Percentiles rank a stretch among this genome's conserved stretches.
These are phyloP conservation scores for Microctenopoma steveboyesi DNA, from an alignment of 2,797 vertebrate species.

Conservation along the genomic window DNA sequence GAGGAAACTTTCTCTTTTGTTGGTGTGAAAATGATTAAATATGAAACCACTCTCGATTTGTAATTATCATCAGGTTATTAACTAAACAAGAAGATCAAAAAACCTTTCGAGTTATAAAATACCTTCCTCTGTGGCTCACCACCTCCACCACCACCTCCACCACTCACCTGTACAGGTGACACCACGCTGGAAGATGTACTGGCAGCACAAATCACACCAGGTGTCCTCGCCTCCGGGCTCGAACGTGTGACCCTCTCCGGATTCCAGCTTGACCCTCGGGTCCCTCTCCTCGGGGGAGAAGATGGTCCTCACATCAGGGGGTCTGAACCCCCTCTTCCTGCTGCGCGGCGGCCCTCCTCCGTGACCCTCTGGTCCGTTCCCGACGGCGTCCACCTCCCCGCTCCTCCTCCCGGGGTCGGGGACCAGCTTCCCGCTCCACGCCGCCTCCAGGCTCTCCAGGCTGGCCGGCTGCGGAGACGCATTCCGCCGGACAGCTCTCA, in stretches of 20 bases:
- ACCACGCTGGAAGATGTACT: constrained; percentile 71
- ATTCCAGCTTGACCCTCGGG: constrained; percentile 78
- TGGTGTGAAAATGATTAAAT: background rate
- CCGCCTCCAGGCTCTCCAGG: constrained; percentile 67
- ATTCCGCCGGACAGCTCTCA: constrained; percentile 59
- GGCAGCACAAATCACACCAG: constrained; percentile 84
- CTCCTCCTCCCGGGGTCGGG: constrained; percentile 19
- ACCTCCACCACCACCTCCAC: too few species aligned
- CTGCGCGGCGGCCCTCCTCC: constrained; percentile 55
- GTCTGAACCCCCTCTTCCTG: constrained; percentile 77
- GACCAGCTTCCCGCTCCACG: constrained; percentile 39
- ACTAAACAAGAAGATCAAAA: too few species aligned
- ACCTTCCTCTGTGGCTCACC: background rate
- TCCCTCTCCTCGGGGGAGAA: constrained; percentile 75
- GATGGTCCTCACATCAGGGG: constrained; percentile 85
- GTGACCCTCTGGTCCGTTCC: constrained; percentile 20
- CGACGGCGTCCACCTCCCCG: constrained; percentile 10
- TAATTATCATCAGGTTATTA: too few species aligned
- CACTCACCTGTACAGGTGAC: constrained; percentile 81
- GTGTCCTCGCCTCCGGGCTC: constrained; percentile 43
- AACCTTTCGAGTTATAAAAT: too few species aligned
- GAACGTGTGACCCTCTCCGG: constrained; percentile 83
- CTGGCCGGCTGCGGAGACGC: constrained; percentile 56
- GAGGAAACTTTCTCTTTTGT: too few species aligned
- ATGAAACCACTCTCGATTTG: too few species aligned